A percentile compares a stretch with the other conserved stretches of the same genome.
Conservation (phyloP, 2,797 vertebrate species). For the Coregonus suidteri region DNA sequence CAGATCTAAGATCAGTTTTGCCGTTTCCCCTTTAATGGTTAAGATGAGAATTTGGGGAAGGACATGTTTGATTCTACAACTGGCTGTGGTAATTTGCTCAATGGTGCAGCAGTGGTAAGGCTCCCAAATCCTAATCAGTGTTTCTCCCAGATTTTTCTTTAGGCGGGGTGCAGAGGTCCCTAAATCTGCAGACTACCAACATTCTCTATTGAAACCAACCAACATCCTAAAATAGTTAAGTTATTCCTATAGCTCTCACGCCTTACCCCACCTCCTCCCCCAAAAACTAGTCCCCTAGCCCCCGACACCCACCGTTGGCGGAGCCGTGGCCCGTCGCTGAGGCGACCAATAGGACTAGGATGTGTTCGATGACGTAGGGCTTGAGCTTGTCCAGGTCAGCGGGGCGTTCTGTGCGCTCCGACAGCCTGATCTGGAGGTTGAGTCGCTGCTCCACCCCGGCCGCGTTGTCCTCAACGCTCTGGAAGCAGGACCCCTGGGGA, state of each 20-base stretch:
- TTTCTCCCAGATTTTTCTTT: neutral
- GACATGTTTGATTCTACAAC: too few relatives aligned
- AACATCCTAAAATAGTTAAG: neutral
- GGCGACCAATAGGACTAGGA: slow-evolving; percentile 88
- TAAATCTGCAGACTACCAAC: neutral
- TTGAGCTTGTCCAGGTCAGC: slow-evolving; percentile 90
- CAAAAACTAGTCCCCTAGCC: neutral
- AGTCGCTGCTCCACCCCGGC: slow-evolving; percentile 68
- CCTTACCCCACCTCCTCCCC: neutral
- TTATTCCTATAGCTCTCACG: neutral
- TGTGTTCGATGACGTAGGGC: slow-evolving; percentile 92
- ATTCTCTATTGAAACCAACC: neutral
- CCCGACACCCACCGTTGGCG: slow-evolving; percentile 60
- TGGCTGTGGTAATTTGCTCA: too few relatives aligned
- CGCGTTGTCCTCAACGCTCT: slow-evolving; percentile 54
- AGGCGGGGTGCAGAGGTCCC: neutral
- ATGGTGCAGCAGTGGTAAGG: too few relatives aligned
- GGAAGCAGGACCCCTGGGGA: slow-evolving; percentile 69
- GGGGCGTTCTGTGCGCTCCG: slow-evolving; percentile 81
- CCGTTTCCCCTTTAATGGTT: too few relatives aligned
- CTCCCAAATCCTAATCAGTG: neutral
- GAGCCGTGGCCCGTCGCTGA: slow-evolving; percentile 61
- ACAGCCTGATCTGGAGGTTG: slow-evolving; percentile 90
- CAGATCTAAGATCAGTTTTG: too few relatives aligned
- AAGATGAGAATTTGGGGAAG: too few relatives aligned